These are phyloP conservation scores for Craseonycteris thonglongyai DNA, from an alignment of 2,113 vertebrate genomes.

Conservation along the genomic window DNA sequence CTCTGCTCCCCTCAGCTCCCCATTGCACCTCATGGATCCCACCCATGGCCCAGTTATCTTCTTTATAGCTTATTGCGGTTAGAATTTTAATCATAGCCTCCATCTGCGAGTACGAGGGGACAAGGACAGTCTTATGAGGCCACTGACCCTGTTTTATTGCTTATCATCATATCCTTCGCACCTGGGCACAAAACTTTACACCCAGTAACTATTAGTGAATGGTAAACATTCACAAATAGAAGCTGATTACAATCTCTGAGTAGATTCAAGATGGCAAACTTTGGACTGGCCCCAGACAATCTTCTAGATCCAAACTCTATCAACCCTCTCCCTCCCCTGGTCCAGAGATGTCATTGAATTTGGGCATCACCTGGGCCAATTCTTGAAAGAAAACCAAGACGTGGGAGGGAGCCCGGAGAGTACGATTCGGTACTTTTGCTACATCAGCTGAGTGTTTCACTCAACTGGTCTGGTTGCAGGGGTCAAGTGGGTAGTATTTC, in stretches of 20 bases:
- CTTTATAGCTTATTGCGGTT: accelerated
- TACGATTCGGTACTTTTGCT: not conserved
- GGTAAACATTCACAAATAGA: not conserved
- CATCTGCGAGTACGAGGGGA: no score
- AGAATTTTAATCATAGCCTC: not conserved
- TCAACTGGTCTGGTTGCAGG: not conserved
- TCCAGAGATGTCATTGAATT: not conserved
- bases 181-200: not conserved
- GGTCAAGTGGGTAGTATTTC: accelerated
- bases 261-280: not conserved
- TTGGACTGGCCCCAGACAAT: not conserved
- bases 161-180: not conserved
- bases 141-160: not conserved
- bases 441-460: accelerated
- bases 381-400: not conserved
- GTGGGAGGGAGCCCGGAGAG: accelerated
- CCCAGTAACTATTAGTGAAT: not conserved
- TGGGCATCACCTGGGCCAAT: no score
- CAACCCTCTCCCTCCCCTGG: accelerated
- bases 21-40: accelerated
- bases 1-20: not conserved
- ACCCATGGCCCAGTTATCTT: accelerated
- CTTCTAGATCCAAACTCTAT: not conserved
- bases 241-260: not conserved
- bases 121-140: not conserved